Conservation (phyloP, 2,888 invertebrate genomes). For the Drosophila meridionalis region DNA sequence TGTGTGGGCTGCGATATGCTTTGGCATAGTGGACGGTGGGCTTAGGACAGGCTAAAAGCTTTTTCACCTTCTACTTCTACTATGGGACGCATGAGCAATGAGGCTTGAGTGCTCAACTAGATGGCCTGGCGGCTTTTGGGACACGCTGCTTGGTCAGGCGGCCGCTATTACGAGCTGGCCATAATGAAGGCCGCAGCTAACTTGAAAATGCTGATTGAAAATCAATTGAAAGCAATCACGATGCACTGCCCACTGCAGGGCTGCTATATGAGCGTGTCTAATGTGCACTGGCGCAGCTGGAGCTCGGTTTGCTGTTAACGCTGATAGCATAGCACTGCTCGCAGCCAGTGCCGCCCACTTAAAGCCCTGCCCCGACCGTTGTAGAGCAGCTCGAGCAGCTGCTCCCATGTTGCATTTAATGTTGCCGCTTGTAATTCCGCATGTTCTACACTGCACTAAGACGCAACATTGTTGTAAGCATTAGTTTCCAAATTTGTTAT, state of each 20-base stretch:
- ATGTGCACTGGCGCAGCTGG: constrained; percentile 33
- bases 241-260: constrained; percentile 35
- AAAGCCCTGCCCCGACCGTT: not conserved
- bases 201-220: constrained; percentile 65
- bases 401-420: constrained; percentile 63
- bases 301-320: constrained; percentile 1
- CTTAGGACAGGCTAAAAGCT: constrained; percentile 37
- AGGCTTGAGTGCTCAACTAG: constrained; percentile 40
- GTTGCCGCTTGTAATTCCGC: constrained; percentile 60
- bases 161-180: constrained; percentile 14
- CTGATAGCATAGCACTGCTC: constrained; percentile 3
- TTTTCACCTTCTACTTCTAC: constrained; percentile 22
- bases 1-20: constrained; percentile 18
- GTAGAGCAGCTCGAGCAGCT: constrained; percentile 26
- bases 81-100: constrained; percentile 36
- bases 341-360: not conserved
- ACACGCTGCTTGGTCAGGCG: constrained; percentile 10
- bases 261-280: constrained; percentile 47
- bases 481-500: constrained; percentile 60
- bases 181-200: constrained; percentile 39
- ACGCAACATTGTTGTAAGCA: constrained; percentile 42
- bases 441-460: constrained; percentile 62
- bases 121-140: constrained; percentile 12
- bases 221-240: constrained; percentile 61
- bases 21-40: not conserved